Evolutionary conservation across 2,797 vertebrate genomes (phyloP).

Genomic region (Cryptoprocta ferox): DNA sequence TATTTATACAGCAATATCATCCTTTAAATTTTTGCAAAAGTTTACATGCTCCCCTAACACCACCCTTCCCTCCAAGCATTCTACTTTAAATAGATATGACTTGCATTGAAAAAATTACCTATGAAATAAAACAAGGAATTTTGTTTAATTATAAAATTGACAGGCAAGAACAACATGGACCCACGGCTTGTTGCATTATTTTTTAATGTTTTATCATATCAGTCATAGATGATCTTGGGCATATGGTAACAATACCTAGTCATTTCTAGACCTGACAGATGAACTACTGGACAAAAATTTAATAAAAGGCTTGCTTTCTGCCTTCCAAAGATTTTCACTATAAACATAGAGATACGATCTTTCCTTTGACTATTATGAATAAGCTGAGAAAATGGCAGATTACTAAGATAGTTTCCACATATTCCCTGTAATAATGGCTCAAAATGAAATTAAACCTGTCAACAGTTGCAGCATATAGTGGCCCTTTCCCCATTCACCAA

Average conservation of each 20-base stretch:
- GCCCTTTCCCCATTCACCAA: neutral
- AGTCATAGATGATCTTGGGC: constrained; percentile 24
- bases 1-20: neutral
- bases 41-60: neutral
- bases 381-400: constrained; percentile 74
- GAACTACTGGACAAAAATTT: constrained; percentile 68
- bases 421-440: constrained; percentile 39
- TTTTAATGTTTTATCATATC: constrained; percentile 48
- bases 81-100: neutral
- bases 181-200: neutral
- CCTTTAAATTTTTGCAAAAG: neutral
- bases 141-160: constrained; percentile 42
- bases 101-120: neutral
- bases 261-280: constrained; percentile 68
- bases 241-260: constrained; percentile 55
- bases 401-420: constrained; percentile 50
- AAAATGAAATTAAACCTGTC: constrained; percentile 75
- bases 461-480: neutral
- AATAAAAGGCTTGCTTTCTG: constrained; percentile 71
- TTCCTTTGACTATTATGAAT: constrained; percentile 70
- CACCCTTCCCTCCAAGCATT: neutral
- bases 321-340: constrained; percentile 55
- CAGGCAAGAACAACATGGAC: constrained; percentile 4
- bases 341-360: constrained; percentile 63
- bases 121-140: constrained; percentile 7